phyloP scores from a whole-genome alignment of 2,113 vertebrate species.

The Nipponia nippon region DNA sequence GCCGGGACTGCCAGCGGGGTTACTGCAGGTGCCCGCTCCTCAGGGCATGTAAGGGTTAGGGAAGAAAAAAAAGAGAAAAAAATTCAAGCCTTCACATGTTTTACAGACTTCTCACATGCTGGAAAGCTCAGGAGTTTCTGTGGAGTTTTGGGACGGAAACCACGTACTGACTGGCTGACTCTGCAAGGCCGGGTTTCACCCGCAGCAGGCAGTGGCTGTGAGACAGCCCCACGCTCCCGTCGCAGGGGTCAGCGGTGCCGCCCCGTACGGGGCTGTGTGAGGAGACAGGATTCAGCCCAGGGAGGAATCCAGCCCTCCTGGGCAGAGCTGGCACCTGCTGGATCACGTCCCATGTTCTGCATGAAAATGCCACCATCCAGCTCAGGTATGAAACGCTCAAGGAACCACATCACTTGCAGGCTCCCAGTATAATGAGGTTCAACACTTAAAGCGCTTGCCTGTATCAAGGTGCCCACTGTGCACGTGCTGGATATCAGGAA shows the following conservation, averaged over 20 bases:
- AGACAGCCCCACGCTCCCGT: rapidly evolving
- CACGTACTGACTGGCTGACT: not conserved
- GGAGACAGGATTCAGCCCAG: not conserved
- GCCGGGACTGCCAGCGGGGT: not conserved
- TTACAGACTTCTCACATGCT: not conserved
- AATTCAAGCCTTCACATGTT: not conserved
- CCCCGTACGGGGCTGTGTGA: rapidly evolving
- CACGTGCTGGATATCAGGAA: not conserved
- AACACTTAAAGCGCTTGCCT: not conserved
- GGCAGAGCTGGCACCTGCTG: not conserved
- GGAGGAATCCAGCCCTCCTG: not conserved
- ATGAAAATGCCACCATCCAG: not conserved
- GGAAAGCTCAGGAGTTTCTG: not conserved
- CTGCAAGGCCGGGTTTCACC: not conserved
- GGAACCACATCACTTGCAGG: not conserved
- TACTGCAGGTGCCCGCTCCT: not conserved
- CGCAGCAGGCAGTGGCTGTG: not conserved
- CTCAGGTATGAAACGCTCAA: not conserved
- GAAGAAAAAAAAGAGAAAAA: rapidly evolving
- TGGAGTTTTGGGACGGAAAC: not conserved
- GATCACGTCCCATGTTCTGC: not conserved
- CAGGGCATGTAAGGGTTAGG: rapidly evolving
- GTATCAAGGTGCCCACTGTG: no score
- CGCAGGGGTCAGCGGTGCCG: not conserved
- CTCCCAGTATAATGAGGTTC: not conserved